Conservation (phyloP, 53 echinoderm and acorn worm genomes). For the Luidia sarsii region DNA sequence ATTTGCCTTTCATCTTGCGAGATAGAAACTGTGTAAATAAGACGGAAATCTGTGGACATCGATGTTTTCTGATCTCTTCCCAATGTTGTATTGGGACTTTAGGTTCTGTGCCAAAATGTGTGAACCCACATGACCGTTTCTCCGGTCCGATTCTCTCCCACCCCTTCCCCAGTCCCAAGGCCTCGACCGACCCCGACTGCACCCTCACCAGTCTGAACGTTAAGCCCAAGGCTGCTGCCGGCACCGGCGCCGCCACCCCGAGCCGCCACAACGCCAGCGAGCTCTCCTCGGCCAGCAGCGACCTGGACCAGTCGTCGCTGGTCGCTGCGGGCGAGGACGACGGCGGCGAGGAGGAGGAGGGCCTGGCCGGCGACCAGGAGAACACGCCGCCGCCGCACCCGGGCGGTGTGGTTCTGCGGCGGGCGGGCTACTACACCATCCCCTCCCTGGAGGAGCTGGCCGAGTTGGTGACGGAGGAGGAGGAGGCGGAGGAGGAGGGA, state of each 20-base stretch:
- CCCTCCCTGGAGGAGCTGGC: constrained; percentile 86
- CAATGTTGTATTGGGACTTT: too few relatives aligned
- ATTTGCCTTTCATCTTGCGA: too few relatives aligned
- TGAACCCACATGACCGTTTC: too few relatives aligned
- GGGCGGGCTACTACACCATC: constrained; percentile 85
- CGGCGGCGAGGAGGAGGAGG: too few relatives aligned
- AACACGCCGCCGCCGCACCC: constrained; percentile 86
- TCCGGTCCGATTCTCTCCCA: too few relatives aligned
- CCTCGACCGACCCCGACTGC: constrained; percentile 78
- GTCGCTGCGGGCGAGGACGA: not conserved
- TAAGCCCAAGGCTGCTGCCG: constrained; percentile 9
- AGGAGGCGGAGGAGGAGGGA: not conserved
- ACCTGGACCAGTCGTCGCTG: constrained; percentile 64
- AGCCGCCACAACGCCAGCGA: constrained; percentile 19
- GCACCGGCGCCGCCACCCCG: too few relatives aligned
- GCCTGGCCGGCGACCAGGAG: constrained; percentile 73
- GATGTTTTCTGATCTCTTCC: too few relatives aligned
- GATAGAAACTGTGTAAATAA: too few relatives aligned
- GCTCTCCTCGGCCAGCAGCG: constrained; percentile 55
- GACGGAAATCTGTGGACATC: too few relatives aligned
- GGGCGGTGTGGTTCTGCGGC: constrained; percentile 70
- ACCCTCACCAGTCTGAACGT: constrained; percentile 83
- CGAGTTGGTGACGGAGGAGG: constrained; percentile 55
- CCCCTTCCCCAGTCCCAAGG: constrained; percentile 32
- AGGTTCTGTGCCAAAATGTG: too few relatives aligned